Conservation (phyloP, 2,888 invertebrate genomes). For the Exocentrus adspersus region DNA sequence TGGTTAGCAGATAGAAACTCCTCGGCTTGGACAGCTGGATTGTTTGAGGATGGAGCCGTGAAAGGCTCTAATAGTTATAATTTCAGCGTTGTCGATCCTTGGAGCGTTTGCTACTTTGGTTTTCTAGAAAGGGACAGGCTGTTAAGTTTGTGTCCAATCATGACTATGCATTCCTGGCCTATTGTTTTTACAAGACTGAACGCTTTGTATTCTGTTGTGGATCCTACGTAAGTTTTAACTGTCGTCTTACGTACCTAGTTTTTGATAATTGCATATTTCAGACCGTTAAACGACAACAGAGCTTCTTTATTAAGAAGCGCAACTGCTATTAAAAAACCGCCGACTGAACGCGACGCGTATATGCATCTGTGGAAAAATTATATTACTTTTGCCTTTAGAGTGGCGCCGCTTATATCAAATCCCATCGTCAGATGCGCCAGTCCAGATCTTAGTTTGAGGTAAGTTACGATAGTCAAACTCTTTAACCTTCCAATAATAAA, state of each 20-base stretch:
- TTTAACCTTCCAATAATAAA: no score
- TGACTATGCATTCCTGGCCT: constrained; percentile 94
- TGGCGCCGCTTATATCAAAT: constrained; percentile 91
- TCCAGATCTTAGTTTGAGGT: constrained; percentile 92
- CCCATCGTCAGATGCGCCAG: constrained; percentile 91
- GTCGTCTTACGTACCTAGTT: no score
- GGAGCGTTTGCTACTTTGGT: constrained; percentile 90
- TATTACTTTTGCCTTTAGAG: constrained; percentile 93
- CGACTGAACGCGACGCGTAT: constrained; percentile 93
- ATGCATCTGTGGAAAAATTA: constrained; percentile 99
- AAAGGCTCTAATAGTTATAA: constrained; percentile 67
- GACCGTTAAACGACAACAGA: constrained; percentile 95
- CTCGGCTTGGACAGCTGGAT: constrained; percentile 86
- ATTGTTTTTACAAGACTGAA: constrained; percentile 91
- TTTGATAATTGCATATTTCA: constrained; percentile 63
- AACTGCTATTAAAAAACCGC: constrained; percentile 87
- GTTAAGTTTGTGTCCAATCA: constrained; percentile 84
- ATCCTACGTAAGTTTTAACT: constrained; percentile 88
- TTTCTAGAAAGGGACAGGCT: constrained; percentile 87
- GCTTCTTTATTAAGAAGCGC: constrained; percentile 92
- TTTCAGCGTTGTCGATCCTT: constrained; percentile 81
- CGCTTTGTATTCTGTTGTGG: constrained; percentile 91
- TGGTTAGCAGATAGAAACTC: constrained; percentile 93
- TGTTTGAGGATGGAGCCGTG: constrained; percentile 68
- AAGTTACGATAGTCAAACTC: neutral